phyloP scores from a whole-genome alignment of 2,888 invertebrate species.

The Trissolcus brochymenae region DNA sequence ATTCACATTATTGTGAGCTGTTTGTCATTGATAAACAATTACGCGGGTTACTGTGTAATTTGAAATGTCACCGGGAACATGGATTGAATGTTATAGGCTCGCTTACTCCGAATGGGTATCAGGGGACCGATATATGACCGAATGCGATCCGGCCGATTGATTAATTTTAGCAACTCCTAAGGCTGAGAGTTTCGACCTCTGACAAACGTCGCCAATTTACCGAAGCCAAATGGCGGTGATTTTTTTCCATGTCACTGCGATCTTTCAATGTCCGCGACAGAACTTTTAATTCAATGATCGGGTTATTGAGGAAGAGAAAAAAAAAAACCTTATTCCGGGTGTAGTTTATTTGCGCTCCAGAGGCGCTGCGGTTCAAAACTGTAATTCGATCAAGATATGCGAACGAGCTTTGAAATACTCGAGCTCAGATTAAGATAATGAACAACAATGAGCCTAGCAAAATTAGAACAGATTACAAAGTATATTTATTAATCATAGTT shows the following conservation, averaged over 20 bases:
- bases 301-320: neutral
- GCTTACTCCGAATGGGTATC: conserved; percentile 26
- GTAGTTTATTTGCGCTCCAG: neutral
- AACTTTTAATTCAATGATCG: neutral
- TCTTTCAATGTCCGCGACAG: neutral
- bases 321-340: neutral
- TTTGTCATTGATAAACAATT: conserved; percentile 37
- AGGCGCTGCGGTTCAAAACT: too few species aligned
- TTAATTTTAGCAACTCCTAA: conserved; percentile 25
- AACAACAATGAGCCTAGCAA: too few species aligned
- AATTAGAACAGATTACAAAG: too few species aligned
- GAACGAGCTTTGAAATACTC: too few species aligned
- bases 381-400: too few species aligned
- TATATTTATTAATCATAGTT: too few species aligned
- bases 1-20: conserved; percentile 13
- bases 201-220: neutral
- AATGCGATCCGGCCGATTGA: conserved; percentile 24
- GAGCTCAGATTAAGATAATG: too few species aligned
- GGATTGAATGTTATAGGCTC: conserved; percentile 31
- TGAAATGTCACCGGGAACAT: conserved; percentile 29
- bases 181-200: neutral
- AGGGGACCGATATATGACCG: conserved; percentile 23
- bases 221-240: neutral
- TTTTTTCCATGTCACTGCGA: neutral
- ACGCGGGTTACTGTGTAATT: conserved; percentile 17